phyloP scores from a whole-genome alignment of 2,888 invertebrate genomes.

The Epinotia bilunana region DNA sequence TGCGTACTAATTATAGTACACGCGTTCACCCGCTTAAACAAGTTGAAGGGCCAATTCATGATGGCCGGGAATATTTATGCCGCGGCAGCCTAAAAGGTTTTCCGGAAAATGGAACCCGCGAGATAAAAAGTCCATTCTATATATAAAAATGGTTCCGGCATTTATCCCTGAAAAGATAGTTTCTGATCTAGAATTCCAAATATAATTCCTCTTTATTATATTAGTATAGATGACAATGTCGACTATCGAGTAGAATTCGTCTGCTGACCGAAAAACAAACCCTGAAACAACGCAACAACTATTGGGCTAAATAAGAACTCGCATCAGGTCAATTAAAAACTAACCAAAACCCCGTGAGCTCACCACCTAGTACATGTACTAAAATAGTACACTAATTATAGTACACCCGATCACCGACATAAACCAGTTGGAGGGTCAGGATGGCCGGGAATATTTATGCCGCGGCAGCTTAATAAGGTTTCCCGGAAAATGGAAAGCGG shows the following conservation, averaged over 20 bases:
- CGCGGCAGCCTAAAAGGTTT: background rate
- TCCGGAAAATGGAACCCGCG: too few relatives aligned
- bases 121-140: too few relatives aligned
- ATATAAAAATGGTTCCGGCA: too few relatives aligned
- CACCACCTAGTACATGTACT: background rate
- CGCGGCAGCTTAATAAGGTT: slow-evolving; percentile 31
- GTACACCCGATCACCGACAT: slow-evolving; percentile 1
- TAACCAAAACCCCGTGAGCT: background rate
- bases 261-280: too few relatives aligned
- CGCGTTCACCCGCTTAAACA: slow-evolving; percentile 7
- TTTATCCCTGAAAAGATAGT: too few relatives aligned
- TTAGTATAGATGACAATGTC: too few relatives aligned
- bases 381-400: background rate
- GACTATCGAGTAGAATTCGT: too few relatives aligned
- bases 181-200: too few relatives aligned
- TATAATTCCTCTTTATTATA: too few relatives aligned
- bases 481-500: slow-evolving; percentile 20
- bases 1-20: background rate
- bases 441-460: slow-evolving; percentile 8
- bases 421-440: slow-evolving; percentile 1
- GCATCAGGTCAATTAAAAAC: background rate
- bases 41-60: background rate
- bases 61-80: slow-evolving; percentile 7
- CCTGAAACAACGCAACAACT: too few relatives aligned
- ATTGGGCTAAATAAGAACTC: too few relatives aligned